A percentile compares a stretch with the other conserved stretches of the same genome.
Evolutionary conservation across 2,797 vertebrate species (phyloP).

Genomic region (Cheirogaleus major): DNA sequence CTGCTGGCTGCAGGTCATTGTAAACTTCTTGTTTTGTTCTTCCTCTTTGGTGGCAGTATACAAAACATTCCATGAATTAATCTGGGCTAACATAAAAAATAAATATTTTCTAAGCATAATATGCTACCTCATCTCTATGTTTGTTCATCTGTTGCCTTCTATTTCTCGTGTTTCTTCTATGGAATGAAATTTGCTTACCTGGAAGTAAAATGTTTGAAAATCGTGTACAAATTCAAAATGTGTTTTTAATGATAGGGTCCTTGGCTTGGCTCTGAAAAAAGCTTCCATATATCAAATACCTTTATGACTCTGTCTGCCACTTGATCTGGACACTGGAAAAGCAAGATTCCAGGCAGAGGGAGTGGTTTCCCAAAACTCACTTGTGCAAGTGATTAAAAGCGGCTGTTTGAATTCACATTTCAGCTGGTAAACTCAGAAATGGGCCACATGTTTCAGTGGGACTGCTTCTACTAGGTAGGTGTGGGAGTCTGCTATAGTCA

Average conservation of each 20-base stretch:
- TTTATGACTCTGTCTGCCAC: constrained; percentile 89
- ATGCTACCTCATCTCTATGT: background rate
- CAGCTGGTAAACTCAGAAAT: constrained; percentile 90
- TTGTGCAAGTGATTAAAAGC: constrained; percentile 90
- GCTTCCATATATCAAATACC: constrained; percentile 92
- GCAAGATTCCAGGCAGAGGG: constrained; percentile 92
- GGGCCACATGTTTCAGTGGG: constrained; percentile 86
- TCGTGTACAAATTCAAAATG: constrained; percentile 68
- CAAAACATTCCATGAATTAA: constrained; percentile 61
- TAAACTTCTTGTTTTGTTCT: background rate
- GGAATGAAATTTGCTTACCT: constrained; percentile 54
- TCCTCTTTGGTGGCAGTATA: background rate
- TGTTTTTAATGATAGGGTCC: constrained; percentile 71
- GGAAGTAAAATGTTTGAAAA: constrained; percentile 62
- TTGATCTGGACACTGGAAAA: constrained; percentile 91
- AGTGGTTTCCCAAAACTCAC: constrained; percentile 88
- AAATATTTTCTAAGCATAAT: constrained; percentile 58
- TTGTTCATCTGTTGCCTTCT: background rate
- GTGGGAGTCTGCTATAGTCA: constrained; percentile 56
- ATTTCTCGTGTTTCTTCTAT: constrained; percentile 38
- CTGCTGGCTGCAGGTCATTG: background rate
- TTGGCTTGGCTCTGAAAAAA: constrained; percentile 82
- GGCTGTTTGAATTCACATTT: constrained; percentile 94
- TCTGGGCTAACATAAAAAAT: constrained; percentile 51
- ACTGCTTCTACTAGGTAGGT: constrained; percentile 66